phyloP scores from a whole-genome alignment of 2,797 vertebrate genomes.

The Neomorphus geoffroyi region DNA sequence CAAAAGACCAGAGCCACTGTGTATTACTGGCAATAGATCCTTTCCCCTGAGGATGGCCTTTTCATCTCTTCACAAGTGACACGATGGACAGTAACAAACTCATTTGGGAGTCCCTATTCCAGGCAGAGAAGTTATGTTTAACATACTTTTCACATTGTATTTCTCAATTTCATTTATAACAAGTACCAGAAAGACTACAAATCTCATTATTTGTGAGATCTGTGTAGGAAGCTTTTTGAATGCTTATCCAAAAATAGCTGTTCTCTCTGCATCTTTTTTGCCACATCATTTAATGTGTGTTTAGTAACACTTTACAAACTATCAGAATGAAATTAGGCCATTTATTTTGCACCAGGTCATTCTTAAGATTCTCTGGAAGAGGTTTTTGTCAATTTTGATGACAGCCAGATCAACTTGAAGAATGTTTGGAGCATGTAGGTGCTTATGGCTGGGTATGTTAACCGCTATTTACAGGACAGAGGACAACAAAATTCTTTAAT shows the following conservation, averaged over 20 bases:
- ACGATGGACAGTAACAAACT: neutral
- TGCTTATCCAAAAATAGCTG: neutral
- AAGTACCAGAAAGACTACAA: neutral
- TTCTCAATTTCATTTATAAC: neutral
- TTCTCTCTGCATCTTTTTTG: neutral
- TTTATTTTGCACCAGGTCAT: neutral
- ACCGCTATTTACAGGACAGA: no score
- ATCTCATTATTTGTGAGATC: neutral
- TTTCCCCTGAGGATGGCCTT: neutral
- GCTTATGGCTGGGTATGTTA: no score
- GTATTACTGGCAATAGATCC: neutral
- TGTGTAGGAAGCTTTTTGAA: slow-evolving; percentile 1
- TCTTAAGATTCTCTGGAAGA: neutral
- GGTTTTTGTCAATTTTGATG: neutral
- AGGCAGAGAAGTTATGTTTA: neutral
- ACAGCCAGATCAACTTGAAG: neutral
- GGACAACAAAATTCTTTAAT: no score
- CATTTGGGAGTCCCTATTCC: neutral
- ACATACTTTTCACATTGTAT: neutral
- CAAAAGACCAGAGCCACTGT: no score
- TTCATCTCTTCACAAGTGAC: neutral
- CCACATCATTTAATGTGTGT: neutral
- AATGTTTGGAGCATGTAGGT: no score
- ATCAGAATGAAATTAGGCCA: neutral
- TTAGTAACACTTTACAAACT: neutral